Conservation (phyloP, 2,797 vertebrate species). For the Bryconaethiops microstoma region DNA sequence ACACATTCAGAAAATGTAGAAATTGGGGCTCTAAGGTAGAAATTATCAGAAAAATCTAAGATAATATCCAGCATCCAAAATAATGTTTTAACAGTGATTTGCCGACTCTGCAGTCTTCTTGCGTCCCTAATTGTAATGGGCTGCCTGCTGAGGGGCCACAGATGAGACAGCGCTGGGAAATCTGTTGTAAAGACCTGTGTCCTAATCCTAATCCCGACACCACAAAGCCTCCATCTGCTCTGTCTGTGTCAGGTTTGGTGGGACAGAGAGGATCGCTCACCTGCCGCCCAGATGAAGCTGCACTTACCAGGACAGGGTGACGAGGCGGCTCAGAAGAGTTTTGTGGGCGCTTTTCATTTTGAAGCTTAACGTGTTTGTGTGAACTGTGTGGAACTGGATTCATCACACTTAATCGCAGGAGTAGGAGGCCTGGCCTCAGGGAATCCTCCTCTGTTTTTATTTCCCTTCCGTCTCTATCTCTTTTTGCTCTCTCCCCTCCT, state of each 20-base stretch:
- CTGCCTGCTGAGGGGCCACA: conserved; percentile 2
- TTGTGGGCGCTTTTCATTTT: conserved; percentile 1
- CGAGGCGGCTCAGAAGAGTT: neutral
- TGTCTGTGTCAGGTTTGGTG: neutral
- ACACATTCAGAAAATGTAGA: too few relatives aligned
- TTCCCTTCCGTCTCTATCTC: neutral
- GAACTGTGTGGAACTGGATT: conserved; percentile 15
- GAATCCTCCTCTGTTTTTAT: neutral
- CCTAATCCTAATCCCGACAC: conserved; percentile 37
- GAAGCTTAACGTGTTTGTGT: conserved; percentile 1
- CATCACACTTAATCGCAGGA: conserved; percentile 19
- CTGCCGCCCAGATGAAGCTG: neutral
- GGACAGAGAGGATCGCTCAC: neutral
- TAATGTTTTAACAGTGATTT: too few relatives aligned
- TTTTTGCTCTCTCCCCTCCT: neutral
- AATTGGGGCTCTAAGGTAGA: too few relatives aligned
- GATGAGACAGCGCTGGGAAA: conserved; percentile 26
- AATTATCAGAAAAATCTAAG: too few relatives aligned
- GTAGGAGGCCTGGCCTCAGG: conserved; percentile 24
- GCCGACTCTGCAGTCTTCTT: too few relatives aligned
- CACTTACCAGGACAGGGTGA: neutral
- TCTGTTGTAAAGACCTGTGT: conserved; percentile 11
- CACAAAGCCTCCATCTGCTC: conserved; percentile 38
- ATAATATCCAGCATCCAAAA: too few relatives aligned
- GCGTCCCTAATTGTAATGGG: neutral